Conservation (phyloP, 1,140 invertebrate genomes). For the Lepidurus couesii region DNA sequence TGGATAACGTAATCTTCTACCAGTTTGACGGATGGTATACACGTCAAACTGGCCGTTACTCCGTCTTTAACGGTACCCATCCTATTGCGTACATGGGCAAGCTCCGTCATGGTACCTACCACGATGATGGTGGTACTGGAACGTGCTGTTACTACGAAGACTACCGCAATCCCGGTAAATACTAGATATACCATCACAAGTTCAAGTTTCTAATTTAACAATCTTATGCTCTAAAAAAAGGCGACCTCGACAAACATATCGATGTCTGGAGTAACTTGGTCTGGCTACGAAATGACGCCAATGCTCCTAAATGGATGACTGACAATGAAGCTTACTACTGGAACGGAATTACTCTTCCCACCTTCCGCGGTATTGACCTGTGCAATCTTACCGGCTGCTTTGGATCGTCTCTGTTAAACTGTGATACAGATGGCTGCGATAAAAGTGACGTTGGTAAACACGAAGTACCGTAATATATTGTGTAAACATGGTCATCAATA, state of each 20-base stretch:
- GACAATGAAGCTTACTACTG: conserved; percentile 35
- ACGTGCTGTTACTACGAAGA: conserved; percentile 40
- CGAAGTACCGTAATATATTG: conserved; percentile 25
- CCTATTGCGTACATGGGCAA: conserved; percentile 39
- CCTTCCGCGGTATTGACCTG: conserved; percentile 35
- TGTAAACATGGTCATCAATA: not conserved
- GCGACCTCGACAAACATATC: conserved; percentile 34
- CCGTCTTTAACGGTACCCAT: conserved; percentile 35
- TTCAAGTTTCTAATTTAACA: not conserved
- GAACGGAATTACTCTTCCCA: conserved; percentile 37
- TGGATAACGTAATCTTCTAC: conserved; percentile 39
- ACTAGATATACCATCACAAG: not conserved
- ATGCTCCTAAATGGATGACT: conserved; percentile 36
- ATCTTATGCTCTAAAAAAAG: not conserved
- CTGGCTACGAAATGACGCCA: conserved; percentile 33
- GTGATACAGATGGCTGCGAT: conserved; percentile 32
- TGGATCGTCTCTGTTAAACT: conserved; percentile 33
- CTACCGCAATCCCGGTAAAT: conserved; percentile 38
- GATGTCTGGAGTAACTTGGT: conserved; percentile 38
- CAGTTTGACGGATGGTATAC: conserved; percentile 40
- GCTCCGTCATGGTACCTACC: conserved; percentile 38
- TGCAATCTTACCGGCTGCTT: conserved; percentile 37
- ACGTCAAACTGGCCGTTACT: conserved; percentile 38
- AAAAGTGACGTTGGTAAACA: conserved; percentile 33
- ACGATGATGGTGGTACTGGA: conserved; percentile 39